Percentiles rank a stretch among this genome's conserved stretches.
Conservation (phyloP, 2,888 invertebrate genomes). For the Eupithecia dodoneata region DNA sequence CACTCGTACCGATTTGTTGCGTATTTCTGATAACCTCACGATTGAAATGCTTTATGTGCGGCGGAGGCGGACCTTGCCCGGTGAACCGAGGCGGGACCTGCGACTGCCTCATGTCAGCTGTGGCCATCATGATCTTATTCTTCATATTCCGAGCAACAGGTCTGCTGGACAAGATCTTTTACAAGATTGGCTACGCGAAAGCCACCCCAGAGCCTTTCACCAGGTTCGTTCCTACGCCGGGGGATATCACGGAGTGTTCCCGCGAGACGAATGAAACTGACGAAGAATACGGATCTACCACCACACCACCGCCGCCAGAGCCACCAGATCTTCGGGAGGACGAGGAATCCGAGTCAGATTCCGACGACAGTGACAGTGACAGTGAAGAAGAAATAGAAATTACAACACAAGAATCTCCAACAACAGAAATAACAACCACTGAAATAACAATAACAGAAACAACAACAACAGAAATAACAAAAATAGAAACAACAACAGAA, state of each 20-base stretch:
- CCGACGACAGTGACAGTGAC: neutral
- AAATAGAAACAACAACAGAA: neutral
- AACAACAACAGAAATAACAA: neutral
- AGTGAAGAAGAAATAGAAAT: neutral
- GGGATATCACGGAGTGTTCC: slow-evolving; percentile 66
- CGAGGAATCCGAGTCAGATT: neutral
- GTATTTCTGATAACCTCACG: slow-evolving; percentile 68
- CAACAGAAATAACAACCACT: no score
- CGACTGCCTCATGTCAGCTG: slow-evolving; percentile 67
- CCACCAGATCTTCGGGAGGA: neutral
- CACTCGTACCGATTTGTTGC: slow-evolving; percentile 70
- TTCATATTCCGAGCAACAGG: slow-evolving; percentile 70
- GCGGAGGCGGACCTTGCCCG: slow-evolving; percentile 69
- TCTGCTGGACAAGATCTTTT: slow-evolving; percentile 69
- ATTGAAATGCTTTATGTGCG: slow-evolving; percentile 71
- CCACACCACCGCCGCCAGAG: no score
- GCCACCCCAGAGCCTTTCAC: slow-evolving; percentile 45
- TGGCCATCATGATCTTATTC: slow-evolving; percentile 65
- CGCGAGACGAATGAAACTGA: slow-evolving; percentile 53
- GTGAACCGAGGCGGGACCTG: slow-evolving; percentile 66
- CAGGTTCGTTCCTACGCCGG: slow-evolving; percentile 62
- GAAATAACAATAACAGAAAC: neutral
- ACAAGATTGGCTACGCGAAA: slow-evolving; percentile 67
- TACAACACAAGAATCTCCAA: neutral
- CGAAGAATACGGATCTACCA: neutral